These are phyloP conservation scores for Melitaea cinxia DNA, from an alignment of 1,140 invertebrate genomes.

Conservation along the genomic window DNA sequence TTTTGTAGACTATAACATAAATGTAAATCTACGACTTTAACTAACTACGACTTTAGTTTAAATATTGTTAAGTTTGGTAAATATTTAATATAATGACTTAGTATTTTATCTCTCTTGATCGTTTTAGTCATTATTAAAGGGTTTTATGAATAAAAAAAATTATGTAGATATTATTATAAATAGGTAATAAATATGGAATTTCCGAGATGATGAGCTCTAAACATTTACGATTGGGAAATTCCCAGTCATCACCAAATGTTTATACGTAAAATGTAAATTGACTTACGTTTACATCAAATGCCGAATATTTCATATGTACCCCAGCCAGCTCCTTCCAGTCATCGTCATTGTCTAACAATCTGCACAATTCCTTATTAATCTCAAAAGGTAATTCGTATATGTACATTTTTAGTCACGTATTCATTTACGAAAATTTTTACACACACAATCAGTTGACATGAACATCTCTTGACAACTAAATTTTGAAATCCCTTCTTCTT, in stretches of 20 bases:
- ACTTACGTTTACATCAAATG: constrained; percentile 82
- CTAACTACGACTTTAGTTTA: too few species aligned
- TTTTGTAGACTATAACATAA: too few species aligned
- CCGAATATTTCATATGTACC: constrained; percentile 80
- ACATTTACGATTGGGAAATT: constrained; percentile 43
- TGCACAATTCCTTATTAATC: constrained; percentile 86
- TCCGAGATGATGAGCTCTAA: constrained; percentile 18
- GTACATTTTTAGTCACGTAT: constrained; percentile 75
- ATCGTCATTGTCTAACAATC: constrained; percentile 89
- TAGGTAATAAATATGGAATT: constrained; percentile 19
- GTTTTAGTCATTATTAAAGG: too few species aligned
- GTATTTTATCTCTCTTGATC: too few species aligned
- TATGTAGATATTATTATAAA: not conserved
- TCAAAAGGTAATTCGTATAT: constrained; percentile 88
- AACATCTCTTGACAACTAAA: constrained; percentile 33
- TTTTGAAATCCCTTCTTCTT: not conserved
- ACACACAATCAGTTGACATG: constrained; percentile 9
- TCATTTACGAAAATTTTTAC: not conserved
- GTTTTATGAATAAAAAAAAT: not conserved
- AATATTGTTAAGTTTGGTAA: too few species aligned
- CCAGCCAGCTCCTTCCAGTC: constrained; percentile 89
- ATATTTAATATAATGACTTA: too few species aligned
- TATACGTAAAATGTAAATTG: constrained; percentile 11
- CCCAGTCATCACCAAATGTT: constrained; percentile 32
- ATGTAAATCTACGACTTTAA: too few species aligned